These are phyloP conservation scores for Chloropsis hardwickii DNA, from an alignment of 2,113 vertebrate species.

Conservation along the genomic window DNA sequence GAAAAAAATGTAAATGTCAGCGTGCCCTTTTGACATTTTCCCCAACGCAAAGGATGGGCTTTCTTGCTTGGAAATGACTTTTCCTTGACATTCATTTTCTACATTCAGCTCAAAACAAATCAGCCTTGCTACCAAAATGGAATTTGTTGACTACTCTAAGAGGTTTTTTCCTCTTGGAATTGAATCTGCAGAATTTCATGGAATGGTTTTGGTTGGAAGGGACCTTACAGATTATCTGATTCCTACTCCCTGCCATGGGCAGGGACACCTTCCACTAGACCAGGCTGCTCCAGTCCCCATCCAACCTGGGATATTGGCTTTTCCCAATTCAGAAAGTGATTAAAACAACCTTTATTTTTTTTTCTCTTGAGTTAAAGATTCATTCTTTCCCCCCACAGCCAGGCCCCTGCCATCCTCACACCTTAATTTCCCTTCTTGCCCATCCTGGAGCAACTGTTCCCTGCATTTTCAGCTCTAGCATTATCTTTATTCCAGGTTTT, in stretches of 20 bases:
- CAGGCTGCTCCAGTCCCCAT: neutral
- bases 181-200: neutral
- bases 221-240: neutral
- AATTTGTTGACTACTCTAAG: neutral
- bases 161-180: neutral
- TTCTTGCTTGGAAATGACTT: slow-evolving; percentile 40
- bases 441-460: neutral
- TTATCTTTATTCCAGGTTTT: neutral
- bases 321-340: neutral
- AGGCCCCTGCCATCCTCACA: neutral
- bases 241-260: neutral
- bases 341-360: neutral
- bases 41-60: slow-evolving; percentile 27
- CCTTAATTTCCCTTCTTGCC: neutral
- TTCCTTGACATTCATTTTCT: slow-evolving; percentile 65
- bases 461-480: neutral
- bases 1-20: slow-evolving; percentile 57
- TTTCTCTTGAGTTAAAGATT: neutral
- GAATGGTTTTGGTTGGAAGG: neutral
- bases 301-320: neutral
- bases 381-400: neutral
- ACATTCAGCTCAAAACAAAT: slow-evolving; percentile 37
- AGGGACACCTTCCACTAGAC: neutral
- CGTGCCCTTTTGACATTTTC: slow-evolving; percentile 62
- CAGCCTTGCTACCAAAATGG: slow-evolving; percentile 7